Percentiles rank a stretch among this genome's conserved stretches.
phyloP scores from a whole-genome alignment of 1,140 invertebrate genomes.

The Panonychus citri region DNA sequence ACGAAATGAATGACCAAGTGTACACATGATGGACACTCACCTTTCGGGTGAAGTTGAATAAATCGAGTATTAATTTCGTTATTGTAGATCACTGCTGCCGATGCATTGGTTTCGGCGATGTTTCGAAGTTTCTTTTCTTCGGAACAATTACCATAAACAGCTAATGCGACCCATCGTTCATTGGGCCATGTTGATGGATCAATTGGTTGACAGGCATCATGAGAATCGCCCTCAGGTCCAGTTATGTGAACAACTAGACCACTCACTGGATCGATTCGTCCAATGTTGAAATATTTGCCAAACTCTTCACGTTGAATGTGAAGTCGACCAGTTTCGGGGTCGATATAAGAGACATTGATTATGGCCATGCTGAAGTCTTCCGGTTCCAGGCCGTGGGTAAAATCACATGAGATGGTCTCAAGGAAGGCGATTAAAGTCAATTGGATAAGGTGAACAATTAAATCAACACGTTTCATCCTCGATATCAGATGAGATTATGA shows the following conservation, averaged over 20 bases:
- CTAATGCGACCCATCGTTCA: conserved; percentile 46
- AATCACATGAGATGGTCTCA: conserved; percentile 5
- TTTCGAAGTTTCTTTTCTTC: conserved; percentile 50
- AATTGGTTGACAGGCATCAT: conserved; percentile 37
- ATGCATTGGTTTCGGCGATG: conserved; percentile 39
- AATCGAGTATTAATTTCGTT: conserved; percentile 25
- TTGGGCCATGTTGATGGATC: conserved; percentile 20
- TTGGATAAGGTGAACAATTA: too few relatives aligned
- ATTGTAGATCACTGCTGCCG: conserved; percentile 49
- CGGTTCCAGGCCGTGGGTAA: conserved; percentile 12
- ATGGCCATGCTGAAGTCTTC: conserved; percentile 20
- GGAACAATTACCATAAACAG: conserved; percentile 42
- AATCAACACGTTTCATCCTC: too few relatives aligned
- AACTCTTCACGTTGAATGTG: conserved; percentile 23
- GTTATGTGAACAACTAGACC: conserved; percentile 31
- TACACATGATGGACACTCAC: conserved; percentile 4
- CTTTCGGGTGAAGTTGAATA: conserved; percentile 12
- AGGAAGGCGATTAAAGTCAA: too few relatives aligned
- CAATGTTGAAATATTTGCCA: conserved; percentile 39
- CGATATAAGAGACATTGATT: conserved; percentile 23
- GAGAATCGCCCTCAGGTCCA: conserved; percentile 26
- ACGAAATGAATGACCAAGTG: too few relatives aligned
- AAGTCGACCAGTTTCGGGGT: conserved; percentile 17
- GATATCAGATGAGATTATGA: too few relatives aligned
- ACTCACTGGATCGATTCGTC: conserved; percentile 31